Conservation (phyloP, 2,113 vertebrate genomes). For the Chelonoidis abingdonii region DNA sequence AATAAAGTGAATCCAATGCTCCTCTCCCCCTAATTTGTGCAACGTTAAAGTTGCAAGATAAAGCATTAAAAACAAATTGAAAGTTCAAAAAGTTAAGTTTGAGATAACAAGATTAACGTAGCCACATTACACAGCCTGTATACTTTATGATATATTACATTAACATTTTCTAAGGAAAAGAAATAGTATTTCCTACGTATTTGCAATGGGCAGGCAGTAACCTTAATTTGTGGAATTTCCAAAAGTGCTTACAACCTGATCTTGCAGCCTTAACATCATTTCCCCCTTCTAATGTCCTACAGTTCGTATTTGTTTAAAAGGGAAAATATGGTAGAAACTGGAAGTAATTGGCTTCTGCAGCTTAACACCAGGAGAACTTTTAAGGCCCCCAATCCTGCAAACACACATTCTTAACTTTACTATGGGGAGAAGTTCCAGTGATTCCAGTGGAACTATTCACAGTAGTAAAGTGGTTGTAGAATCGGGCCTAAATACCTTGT, state of each 20-base stretch:
- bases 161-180: not conserved
- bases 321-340: not conserved
- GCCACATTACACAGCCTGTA: not conserved
- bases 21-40: not conserved
- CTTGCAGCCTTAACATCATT: not conserved
- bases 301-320: not conserved
- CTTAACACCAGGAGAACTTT: not conserved
- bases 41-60: not conserved
- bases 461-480: not conserved
- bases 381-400: not conserved
- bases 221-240: not conserved
- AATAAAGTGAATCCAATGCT: not conserved
- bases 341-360: not conserved
- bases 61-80: not conserved
- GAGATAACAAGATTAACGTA: not conserved
- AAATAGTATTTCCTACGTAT: not conserved
- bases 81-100: not conserved
- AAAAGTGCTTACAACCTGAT: not conserved
- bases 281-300: not conserved
- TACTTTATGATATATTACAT: not conserved
- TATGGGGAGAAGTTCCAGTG: not conserved
- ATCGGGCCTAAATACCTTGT: not conserved
- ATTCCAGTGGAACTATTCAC: not conserved
- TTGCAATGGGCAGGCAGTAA: not conserved
- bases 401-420: not conserved